A percentile compares a stretch with the other conserved stretches of the same genome.
phyloP scores from a whole-genome alignment of 2,113 vertebrate species.

The Eupsittula cactorum region DNA sequence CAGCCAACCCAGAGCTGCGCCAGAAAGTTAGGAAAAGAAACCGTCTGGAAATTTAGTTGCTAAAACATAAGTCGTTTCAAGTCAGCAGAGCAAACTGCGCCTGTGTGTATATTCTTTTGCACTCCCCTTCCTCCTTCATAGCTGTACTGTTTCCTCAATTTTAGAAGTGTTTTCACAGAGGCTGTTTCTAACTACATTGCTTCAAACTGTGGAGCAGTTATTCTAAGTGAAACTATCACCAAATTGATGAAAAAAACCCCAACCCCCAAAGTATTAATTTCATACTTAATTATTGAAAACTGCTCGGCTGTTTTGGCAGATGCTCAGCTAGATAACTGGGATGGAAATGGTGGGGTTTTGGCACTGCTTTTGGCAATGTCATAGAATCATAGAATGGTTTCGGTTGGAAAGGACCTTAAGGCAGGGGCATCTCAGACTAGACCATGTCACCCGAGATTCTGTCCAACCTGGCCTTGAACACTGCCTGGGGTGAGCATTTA shows the following conservation, averaged over 20 bases:
- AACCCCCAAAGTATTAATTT: not conserved
- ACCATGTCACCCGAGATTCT: not conserved
- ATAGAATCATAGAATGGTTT: not conserved
- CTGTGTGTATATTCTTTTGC: not conserved
- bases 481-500: not conserved
- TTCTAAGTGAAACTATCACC: not conserved
- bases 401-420: not conserved
- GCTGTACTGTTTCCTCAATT: not conserved
- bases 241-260: not conserved
- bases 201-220: not conserved
- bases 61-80: not conserved
- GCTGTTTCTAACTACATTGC: not conserved
- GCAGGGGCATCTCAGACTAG: not conserved
- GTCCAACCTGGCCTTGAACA: not conserved
- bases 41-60: not conserved
- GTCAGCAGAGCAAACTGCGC: not conserved
- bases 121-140: not conserved
- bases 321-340: not conserved
- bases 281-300: not conserved
- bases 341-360: not conserved
- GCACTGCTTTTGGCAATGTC: fast-evolving
- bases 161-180: not conserved
- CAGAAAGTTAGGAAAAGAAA: not conserved
- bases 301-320: not conserved
- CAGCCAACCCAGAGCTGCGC: not conserved